These are phyloP conservation scores for Sipha maydis DNA, from an alignment of 2,888 invertebrate species.

Conservation along the genomic window DNA sequence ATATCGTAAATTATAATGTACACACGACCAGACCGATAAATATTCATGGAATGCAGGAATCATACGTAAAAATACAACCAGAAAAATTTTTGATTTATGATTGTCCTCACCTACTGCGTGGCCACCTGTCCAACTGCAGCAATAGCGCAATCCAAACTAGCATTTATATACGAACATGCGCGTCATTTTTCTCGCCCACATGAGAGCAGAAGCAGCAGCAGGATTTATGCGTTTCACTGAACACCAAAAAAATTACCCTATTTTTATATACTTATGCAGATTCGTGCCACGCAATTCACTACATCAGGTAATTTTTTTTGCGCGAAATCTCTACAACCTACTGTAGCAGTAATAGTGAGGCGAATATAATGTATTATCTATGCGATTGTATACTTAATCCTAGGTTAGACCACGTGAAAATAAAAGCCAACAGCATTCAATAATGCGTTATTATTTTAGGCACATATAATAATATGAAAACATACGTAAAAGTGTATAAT, in stretches of 20 bases:
- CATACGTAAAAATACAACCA: background rate
- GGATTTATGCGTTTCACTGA: background rate
- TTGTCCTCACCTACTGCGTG: background rate
- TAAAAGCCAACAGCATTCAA: background rate
- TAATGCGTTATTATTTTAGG: background rate
- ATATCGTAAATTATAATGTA: no score
- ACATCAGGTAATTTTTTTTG: background rate
- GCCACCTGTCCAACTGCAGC: background rate
- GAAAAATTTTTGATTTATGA: constrained; percentile 34
- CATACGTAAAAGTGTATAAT: background rate
- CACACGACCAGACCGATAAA: background rate
- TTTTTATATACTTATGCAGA: background rate
- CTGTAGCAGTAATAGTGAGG: background rate
- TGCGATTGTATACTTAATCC: no score
- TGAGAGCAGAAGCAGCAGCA: background rate
- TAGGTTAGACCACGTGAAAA: no score
- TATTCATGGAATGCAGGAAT: background rate
- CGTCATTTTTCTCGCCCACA: constrained; percentile 30
- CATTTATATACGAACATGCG: background rate
- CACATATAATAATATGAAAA: background rate
- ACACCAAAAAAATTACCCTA: background rate
- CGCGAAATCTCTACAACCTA: background rate
- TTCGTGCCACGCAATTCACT: background rate
- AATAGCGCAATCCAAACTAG: background rate
- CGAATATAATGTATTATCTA: no score